phyloP scores from a whole-genome alignment of 2,113 vertebrate genomes.

The Dasyornis broadbenti region DNA sequence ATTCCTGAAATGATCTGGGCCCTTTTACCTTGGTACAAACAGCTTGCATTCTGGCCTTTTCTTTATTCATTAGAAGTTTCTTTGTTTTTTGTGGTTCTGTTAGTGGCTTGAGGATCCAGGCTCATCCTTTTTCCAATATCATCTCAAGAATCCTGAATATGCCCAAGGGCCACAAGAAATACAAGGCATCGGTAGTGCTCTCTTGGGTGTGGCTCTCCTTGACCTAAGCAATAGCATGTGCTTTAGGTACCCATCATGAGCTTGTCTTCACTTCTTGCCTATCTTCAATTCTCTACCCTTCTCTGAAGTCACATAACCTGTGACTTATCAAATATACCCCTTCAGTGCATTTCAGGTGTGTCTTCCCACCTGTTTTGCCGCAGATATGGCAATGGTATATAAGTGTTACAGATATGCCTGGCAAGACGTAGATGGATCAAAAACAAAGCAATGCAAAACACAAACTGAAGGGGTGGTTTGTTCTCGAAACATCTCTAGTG shows the following conservation, averaged over 20 bases:
- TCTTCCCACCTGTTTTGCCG: neutral
- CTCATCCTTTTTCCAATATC: neutral
- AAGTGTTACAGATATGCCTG: neutral
- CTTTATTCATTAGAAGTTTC: neutral
- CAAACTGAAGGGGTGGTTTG: neutral
- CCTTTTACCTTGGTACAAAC: neutral
- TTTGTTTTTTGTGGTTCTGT: neutral
- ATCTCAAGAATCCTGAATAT: neutral
- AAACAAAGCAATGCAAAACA: neutral
- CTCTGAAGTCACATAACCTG: neutral
- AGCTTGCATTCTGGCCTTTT: neutral
- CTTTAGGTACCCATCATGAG: neutral
- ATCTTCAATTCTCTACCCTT: neutral
- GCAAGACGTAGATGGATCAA: neutral
- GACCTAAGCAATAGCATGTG: neutral
- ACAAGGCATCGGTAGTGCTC: neutral
- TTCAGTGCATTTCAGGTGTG: neutral
- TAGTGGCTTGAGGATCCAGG: neutral
- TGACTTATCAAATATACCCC: neutral
- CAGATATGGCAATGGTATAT: neutral
- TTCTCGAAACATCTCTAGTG: conserved; percentile 34
- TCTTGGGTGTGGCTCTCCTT: neutral
- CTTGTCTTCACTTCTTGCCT: neutral
- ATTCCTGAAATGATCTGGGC: neutral
- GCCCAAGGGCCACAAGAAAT: neutral